phyloP scores from a whole-genome alignment of 2,888 invertebrate species.

The Macrosoma leucophasiata region DNA sequence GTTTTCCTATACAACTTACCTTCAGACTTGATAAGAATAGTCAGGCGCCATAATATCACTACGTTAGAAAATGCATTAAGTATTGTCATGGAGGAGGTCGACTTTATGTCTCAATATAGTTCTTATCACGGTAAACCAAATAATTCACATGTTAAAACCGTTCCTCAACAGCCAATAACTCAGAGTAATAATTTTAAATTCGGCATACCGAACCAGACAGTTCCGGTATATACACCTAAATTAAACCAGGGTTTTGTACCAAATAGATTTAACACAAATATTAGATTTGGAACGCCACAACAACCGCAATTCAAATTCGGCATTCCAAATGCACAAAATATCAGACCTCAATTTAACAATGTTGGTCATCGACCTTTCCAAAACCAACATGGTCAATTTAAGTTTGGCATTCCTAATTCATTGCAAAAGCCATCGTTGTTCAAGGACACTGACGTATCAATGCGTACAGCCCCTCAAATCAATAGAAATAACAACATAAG shows the following conservation, averaged over 20 bases:
- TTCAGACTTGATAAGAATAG: constrained; percentile 4
- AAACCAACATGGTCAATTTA: no score
- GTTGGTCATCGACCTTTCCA: no score
- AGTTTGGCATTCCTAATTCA: constrained; percentile 1
- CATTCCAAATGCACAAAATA: neutral
- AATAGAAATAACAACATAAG: no score
- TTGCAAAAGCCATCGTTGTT: no score
- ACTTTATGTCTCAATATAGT: neutral
- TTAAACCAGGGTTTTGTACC: no score
- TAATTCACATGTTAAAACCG: neutral
- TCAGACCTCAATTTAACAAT: no score
- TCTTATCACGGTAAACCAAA: neutral
- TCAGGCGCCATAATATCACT: neutral
- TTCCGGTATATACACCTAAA: no score
- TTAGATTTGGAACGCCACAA: neutral
- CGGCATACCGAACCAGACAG: no score
- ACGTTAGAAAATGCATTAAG: constrained; percentile 1
- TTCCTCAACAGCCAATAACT: neutral
- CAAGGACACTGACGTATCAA: no score
- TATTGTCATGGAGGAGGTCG: constrained; percentile 3
- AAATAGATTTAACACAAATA: no score
- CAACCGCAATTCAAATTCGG: neutral
- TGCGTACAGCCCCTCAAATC: no score
- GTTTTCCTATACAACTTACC: constrained; percentile 8
- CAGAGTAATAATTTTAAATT: neutral